Percentiles rank a stretch among this genome's conserved stretches.
Evolutionary conservation across 2,113 vertebrate species (phyloP).

Genomic region (Notarius lentiginosus): DNA sequence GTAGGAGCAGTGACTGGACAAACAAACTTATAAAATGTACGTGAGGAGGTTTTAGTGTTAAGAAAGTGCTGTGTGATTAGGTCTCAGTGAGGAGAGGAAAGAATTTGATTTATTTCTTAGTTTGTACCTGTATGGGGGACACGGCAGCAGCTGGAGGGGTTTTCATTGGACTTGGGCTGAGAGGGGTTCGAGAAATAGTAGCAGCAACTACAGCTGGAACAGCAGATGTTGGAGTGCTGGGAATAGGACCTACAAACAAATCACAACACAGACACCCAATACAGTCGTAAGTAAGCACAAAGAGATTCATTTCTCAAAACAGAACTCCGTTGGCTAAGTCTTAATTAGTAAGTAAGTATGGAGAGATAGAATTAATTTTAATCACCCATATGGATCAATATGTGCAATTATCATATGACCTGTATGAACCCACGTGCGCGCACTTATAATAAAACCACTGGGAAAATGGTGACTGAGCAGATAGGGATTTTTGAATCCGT

Average conservation of each 20-base stretch:
- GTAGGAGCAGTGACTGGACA: not conserved
- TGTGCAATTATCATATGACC: not conserved
- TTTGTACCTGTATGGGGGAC: conserved; percentile 83
- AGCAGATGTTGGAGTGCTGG: conserved; percentile 28
- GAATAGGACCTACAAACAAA: conserved; percentile 38
- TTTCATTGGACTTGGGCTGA: conserved; percentile 85
- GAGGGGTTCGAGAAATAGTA: conserved; percentile 78
- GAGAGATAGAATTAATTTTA: not conserved
- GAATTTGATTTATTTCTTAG: not conserved
- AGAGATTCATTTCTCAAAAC: not conserved
- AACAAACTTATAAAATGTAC: not conserved
- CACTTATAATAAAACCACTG: too few species aligned
- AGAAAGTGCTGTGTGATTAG: not conserved
- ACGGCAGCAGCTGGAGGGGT: conserved; percentile 85
- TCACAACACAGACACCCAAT: not conserved
- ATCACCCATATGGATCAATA: not conserved
- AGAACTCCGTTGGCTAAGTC: not conserved
- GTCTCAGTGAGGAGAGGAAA: not conserved
- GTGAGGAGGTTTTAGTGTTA: not conserved
- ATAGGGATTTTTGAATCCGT: too few species aligned
- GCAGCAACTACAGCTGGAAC: conserved; percentile 64
- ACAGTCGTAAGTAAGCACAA: not conserved
- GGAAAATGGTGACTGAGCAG: too few species aligned
- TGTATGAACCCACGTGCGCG: too few species aligned
- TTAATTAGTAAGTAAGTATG: not conserved